Percentiles rank a stretch among this genome's conserved stretches.
phyloP scores from a whole-genome alignment of 1,140 invertebrate genomes.

The Pseudomyrmex sp. region DNA sequence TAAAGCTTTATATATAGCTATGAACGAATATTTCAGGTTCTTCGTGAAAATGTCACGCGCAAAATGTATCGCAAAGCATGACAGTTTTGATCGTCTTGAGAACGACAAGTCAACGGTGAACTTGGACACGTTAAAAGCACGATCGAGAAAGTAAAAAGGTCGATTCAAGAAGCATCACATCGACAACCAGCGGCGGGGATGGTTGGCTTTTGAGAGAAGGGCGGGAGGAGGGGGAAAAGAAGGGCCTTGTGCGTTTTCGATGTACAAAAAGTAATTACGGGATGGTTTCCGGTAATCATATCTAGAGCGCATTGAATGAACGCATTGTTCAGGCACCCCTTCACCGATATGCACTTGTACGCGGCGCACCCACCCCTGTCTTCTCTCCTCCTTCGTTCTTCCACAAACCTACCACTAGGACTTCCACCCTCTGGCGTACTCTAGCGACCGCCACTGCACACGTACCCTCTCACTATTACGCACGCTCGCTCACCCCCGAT shows the following conservation, averaged over 20 bases:
- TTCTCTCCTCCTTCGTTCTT: slow-evolving; percentile 2
- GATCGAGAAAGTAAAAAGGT: slow-evolving; percentile 44
- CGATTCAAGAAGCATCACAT: slow-evolving; percentile 23
- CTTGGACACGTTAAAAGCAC: slow-evolving; percentile 62
- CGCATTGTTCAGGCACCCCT: slow-evolving; percentile 84
- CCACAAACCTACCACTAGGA: slow-evolving; percentile 21
- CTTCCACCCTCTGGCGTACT: slow-evolving; percentile 45
- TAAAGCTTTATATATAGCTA: not conserved
- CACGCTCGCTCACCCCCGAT: slow-evolving; percentile 39
- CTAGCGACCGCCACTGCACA: slow-evolving; percentile 17
- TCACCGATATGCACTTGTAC: slow-evolving; percentile 81
- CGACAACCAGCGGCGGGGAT: not conserved
- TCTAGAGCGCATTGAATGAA: slow-evolving; percentile 84
- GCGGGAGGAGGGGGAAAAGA: slow-evolving; percentile 65
- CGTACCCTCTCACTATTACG: slow-evolving; percentile 43
- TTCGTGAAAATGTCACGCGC: not conserved
- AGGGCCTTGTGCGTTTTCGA: slow-evolving; percentile 74
- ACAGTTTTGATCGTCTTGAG: slow-evolving; percentile 55
- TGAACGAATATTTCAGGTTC: not conserved
- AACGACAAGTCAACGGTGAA: slow-evolving; percentile 30
- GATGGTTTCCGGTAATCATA: slow-evolving; percentile 85
- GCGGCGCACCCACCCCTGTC: slow-evolving; percentile 72
- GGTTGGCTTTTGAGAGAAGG: not conserved
- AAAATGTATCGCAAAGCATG: not conserved
- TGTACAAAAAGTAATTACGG: slow-evolving; percentile 85